A percentile compares a stretch with the other conserved stretches of the same genome.
Evolutionary conservation across 2,113 vertebrate species (phyloP).

Genomic region (Gobio gobio): DNA sequence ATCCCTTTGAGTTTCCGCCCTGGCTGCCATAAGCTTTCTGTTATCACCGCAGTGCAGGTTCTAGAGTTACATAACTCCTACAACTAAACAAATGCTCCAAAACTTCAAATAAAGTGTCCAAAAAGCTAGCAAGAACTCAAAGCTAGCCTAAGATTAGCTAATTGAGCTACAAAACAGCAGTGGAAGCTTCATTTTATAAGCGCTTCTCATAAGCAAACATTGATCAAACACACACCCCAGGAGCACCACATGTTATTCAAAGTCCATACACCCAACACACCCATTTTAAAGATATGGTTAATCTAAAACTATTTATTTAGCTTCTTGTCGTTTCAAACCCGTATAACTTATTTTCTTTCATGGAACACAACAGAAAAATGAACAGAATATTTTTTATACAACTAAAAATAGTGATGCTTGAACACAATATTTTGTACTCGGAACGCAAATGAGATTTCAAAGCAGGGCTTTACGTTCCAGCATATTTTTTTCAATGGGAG

Average conservation of each 20-base stretch:
- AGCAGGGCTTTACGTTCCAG: too few relatives aligned
- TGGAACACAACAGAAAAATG: background rate
- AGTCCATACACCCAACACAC: conserved; percentile 41
- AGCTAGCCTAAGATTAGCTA: conserved; percentile 52
- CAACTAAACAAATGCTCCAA: conserved; percentile 55
- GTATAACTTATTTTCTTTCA: background rate
- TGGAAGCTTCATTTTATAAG: background rate
- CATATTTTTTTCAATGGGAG: too few relatives aligned
- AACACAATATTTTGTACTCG: background rate
- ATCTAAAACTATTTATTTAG: background rate
- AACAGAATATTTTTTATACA: too few relatives aligned
- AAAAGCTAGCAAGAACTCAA: conserved; percentile 54
- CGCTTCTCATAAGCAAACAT: conserved; percentile 35
- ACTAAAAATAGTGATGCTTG: background rate
- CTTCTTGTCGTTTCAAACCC: background rate
- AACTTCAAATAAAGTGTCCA: conserved; percentile 52
- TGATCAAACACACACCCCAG: conserved; percentile 7
- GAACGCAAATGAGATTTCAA: too few relatives aligned
- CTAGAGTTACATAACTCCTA: conserved; percentile 63
- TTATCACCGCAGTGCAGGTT: conserved; percentile 73
- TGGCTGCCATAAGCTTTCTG: conserved; percentile 64
- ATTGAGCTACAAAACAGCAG: conserved; percentile 51
- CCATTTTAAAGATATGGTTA: background rate
- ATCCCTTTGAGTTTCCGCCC: conserved; percentile 63
- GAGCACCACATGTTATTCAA: background rate